phyloP scores from a whole-genome alignment of 2,797 vertebrate species.

The Microctenopoma lineatum region DNA sequence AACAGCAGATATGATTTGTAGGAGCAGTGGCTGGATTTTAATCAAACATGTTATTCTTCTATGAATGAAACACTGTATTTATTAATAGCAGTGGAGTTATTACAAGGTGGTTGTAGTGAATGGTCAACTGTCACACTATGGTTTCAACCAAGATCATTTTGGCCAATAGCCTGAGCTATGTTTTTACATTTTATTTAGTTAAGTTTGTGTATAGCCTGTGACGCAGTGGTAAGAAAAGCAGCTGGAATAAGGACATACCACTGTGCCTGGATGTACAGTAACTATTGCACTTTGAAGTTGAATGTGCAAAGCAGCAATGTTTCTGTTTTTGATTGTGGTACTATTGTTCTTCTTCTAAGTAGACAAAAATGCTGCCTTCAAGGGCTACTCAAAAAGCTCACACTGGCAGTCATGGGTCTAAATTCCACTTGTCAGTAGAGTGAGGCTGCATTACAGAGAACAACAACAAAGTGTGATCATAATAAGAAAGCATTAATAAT shows the following conservation, averaged over 20 bases:
- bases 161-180: background rate
- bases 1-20: background rate
- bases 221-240: background rate
- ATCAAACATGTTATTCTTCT: no score
- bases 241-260: background rate
- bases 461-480: background rate
- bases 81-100: no score
- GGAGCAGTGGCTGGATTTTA: background rate
- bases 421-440: background rate
- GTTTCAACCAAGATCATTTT: no score
- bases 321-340: background rate
- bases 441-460: background rate
- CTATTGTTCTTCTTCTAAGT: background rate
- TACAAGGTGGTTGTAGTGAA: no score
- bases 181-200: no score
- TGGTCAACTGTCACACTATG: no score
- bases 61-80: no score
- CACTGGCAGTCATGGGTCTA: no score
- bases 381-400: background rate
- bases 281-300: no score
- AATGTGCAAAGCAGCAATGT: background rate
- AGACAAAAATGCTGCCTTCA: conserved; percentile 5
- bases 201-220: no score
- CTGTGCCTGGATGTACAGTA: no score
- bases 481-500: no score